Base-by-base conservation (phyloP, 2,797 vertebrate species). In the Huso huso region DNA sequence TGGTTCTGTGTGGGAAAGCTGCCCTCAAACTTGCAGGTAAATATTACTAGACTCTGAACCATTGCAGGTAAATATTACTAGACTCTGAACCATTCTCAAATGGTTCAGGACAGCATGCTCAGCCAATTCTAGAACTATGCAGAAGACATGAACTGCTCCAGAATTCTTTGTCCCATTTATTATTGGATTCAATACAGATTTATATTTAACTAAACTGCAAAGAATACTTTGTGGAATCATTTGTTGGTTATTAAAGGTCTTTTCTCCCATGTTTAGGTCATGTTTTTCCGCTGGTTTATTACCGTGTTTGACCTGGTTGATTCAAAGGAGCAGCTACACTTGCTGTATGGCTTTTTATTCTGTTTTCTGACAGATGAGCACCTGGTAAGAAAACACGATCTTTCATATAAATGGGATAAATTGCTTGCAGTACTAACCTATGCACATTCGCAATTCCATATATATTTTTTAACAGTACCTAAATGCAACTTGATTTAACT, bases 311-410 rank as follows among this genome's bases (percentile, higher is more conserved):
- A 99, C 87, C 89, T 94, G 80, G 92, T 97, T 68, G 89, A 96
- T 68, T 78, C 71, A 52, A 99, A 96, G 78, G 93, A 96, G 48
- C 75, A 92, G 48, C 75, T 99, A 66, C 86, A 83, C 71, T 87
- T 91, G 0, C 82, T 99, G 65, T 99, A 98, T 73, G 93, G 95
- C 69, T 90, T 94, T 80, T 93, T 99, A 82, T 99, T 99, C 83
- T 89, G 58, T 84, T 93, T 90, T 65, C 80, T 98, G 74, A 88
- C 84, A 50, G 88, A 96, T 12, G 93, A 96, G 76, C 86, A 79
- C 72, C 70, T 96, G 93, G 97, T 99, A 85, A 77, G 89, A 82
- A 65, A 13, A 6, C 37, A 37, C 0, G 37, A 37, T 37, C 37
- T 37, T 37, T 37, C 37, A 37, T 37, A 37, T 37, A 37, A 5